Conservation (phyloP, 2,888 invertebrate species). For the Arrhopalites spinosus region DNA sequence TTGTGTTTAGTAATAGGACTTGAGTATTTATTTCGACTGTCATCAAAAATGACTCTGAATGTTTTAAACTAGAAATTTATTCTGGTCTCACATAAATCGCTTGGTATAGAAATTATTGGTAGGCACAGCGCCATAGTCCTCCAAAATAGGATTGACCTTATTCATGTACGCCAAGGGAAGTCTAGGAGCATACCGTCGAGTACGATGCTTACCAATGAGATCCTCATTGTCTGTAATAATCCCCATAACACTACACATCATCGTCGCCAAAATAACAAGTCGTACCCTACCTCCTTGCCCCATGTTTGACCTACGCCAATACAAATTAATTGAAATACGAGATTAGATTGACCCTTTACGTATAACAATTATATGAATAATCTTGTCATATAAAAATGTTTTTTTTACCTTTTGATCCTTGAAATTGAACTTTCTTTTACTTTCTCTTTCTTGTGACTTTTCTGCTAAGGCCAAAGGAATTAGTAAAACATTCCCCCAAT, state of each 20-base stretch:
- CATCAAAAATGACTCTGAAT: neutral
- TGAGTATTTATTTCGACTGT: neutral
- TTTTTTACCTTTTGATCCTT: too few species aligned
- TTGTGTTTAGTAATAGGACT: neutral
- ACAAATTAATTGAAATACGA: too few species aligned
- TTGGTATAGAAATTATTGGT: slow-evolving; percentile 4
- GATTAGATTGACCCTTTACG: too few species aligned
- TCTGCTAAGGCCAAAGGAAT: too few species aligned
- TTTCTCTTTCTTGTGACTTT: too few species aligned
- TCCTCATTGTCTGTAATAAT: slow-evolving; percentile 16
- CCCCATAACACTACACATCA: slow-evolving; percentile 6
- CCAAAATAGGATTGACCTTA: slow-evolving; percentile 24
- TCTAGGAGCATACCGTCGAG: slow-evolving; percentile 24
- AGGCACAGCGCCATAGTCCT: neutral
- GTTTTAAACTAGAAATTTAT: neutral
- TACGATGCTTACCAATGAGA: neutral
- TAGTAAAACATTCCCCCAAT: too few species aligned
- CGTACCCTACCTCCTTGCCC: neutral
- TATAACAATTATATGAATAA: too few species aligned
- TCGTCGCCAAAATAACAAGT: slow-evolving; percentile 58
- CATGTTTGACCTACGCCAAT: too few species aligned
- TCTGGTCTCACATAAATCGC: slow-evolving; percentile 21
- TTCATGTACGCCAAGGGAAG: slow-evolving; percentile 33
- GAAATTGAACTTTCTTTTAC: too few species aligned
- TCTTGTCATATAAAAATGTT: too few species aligned